These are phyloP conservation scores for Anguilla anguilla DNA, from an alignment of 2,797 vertebrate species.

Conservation along the genomic window DNA sequence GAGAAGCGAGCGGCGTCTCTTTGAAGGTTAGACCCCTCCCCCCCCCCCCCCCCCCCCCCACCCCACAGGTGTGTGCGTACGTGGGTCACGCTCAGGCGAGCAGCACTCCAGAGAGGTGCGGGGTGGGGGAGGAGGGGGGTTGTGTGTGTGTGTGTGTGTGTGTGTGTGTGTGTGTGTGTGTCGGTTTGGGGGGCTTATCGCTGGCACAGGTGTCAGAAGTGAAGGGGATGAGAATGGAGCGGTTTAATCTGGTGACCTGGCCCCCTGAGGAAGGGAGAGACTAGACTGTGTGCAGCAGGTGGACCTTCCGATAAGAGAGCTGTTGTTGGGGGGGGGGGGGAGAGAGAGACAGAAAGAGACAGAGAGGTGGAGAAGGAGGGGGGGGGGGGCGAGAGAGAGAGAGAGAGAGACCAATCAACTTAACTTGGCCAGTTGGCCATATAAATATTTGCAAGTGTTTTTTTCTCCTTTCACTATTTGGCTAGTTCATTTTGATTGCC, in stretches of 20 bases:
- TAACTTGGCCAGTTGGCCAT: background rate
- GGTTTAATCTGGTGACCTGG: constrained; percentile 35
- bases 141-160: too few relatives aligned
- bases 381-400: background rate
- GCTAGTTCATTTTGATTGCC: background rate
- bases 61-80: too few relatives aligned
- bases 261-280: constrained; percentile 21
- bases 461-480: background rate
- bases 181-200: constrained; percentile 21
- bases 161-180: too few relatives aligned
- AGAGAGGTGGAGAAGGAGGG: background rate
- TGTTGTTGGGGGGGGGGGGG: background rate
- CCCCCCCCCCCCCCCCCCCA: background rate
- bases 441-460: background rate
- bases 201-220: constrained; percentile 31
- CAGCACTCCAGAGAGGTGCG: background rate
- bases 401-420: background rate
- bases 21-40: background rate
- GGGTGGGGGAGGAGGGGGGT: background rate
- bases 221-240: constrained; percentile 35
- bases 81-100: background rate
- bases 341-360: background rate
- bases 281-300: constrained; percentile 18
- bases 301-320: constrained; percentile 29
- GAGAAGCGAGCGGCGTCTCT: background rate